A percentile compares a stretch with the other conserved stretches of the same genome.
Conservation (phyloP, 2,888 invertebrate species). For the Nomada fabriciana region DNA sequence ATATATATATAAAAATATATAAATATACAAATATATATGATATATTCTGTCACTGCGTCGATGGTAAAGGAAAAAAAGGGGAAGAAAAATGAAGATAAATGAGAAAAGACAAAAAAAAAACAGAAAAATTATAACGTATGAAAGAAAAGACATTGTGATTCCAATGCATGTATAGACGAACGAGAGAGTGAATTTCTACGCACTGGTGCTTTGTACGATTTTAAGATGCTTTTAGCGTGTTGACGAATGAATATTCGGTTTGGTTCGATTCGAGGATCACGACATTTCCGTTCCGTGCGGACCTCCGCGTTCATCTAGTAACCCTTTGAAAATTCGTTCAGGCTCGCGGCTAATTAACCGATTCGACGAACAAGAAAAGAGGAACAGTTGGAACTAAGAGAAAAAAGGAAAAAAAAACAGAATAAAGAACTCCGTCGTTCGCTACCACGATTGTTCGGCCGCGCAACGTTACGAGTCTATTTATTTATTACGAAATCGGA, state of each 20-base stretch:
- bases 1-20: constrained; percentile 25
- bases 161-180: constrained; percentile 49
- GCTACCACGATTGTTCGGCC: background rate
- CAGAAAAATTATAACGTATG: constrained; percentile 49
- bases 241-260: constrained; percentile 17
- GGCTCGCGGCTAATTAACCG: no score
- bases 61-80: constrained; percentile 33
- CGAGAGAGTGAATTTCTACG: constrained; percentile 57
- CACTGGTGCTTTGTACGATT: constrained; percentile 63
- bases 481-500: background rate
- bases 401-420: background rate
- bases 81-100: background rate
- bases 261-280: constrained; percentile 31
- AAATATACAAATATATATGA: constrained; percentile 45
- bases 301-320: background rate
- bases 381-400: background rate
- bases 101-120: constrained; percentile 1
- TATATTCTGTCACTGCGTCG: constrained; percentile 65
- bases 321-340: background rate
- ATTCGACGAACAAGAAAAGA: no score
- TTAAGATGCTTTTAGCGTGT: constrained; percentile 62
- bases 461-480: no score
- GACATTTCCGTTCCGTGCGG: constrained; percentile 18
- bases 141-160: constrained; percentile 53
- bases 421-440: background rate